Percentiles rank a stretch among this genome's conserved stretches.
These are phyloP conservation scores for Nasonia giraulti DNA, from an alignment of 1,140 invertebrate species.

Conservation along the genomic window DNA sequence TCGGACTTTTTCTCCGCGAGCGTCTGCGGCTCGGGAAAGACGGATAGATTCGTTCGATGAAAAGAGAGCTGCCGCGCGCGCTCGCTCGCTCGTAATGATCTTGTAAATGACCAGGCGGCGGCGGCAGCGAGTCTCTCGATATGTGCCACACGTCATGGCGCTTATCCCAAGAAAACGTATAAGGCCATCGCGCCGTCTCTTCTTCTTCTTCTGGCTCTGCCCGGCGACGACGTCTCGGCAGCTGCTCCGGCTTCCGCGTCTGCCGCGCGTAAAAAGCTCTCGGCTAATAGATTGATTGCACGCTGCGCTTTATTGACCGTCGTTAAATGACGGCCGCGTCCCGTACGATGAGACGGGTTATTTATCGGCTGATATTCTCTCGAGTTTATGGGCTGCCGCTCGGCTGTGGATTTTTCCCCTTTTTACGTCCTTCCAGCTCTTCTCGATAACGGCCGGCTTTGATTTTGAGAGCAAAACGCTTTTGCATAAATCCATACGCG, in stretches of 20 bases:
- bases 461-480: neutral
- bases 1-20: slow-evolving; percentile 6
- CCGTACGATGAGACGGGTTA: neutral
- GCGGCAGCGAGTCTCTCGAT: neutral
- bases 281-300: slow-evolving; percentile 55
- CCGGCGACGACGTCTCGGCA: neutral
- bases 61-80: slow-evolving; percentile 32
- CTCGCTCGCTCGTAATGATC: slow-evolving; percentile 50
- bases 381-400: no score
- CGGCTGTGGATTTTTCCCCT: neutral
- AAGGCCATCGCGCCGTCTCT: neutral
- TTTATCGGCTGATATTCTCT: slow-evolving; percentile 7
- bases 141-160: neutral
- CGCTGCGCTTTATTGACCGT: slow-evolving; percentile 50
- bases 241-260: neutral
- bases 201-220: neutral
- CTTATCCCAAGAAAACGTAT: slow-evolving; percentile 11
- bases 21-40: slow-evolving; percentile 8
- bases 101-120: slow-evolving; percentile 51
- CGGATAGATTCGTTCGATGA: slow-evolving; percentile 53
- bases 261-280: slow-evolving; percentile 46
- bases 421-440: neutral
- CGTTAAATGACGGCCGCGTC: slow-evolving; percentile 39
- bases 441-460: neutral
- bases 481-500: slow-evolving; percentile 9